phyloP scores from a whole-genome alignment of 2,113 vertebrate genomes.

The Guaruba guarouba region DNA sequence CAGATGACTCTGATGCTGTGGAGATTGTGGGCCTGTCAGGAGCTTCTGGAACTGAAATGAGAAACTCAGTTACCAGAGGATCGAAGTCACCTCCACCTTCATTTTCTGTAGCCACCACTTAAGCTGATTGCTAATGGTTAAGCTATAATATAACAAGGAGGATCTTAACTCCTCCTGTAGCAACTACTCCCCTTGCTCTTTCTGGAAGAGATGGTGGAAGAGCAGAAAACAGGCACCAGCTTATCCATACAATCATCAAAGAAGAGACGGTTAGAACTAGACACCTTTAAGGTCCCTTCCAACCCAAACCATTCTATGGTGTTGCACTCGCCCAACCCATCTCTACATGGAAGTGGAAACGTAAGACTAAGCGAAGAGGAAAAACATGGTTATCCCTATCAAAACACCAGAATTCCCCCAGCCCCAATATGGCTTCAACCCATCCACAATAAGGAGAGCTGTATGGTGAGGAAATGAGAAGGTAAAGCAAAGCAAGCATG shows the following conservation, averaged over 20 bases:
- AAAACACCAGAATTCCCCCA: neutral
- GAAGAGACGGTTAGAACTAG: neutral
- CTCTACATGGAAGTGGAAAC: neutral
- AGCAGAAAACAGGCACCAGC: neutral
- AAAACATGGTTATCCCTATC: neutral
- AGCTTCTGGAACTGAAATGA: constrained; percentile 86
- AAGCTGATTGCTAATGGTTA: neutral
- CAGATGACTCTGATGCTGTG: constrained; percentile 88
- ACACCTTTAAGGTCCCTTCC: neutral
- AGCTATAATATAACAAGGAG: neutral
- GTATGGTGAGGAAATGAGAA: neutral
- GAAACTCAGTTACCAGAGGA: neutral
- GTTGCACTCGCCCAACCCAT: neutral
- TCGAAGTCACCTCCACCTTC: neutral
- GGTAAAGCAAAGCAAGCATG: constrained; percentile 14
- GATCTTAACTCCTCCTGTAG: neutral
- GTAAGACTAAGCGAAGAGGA: neutral
- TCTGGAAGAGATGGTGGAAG: neutral
- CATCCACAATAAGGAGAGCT: accelerated
- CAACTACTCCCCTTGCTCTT: neutral
- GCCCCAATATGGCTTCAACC: neutral
- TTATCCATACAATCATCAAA: neutral
- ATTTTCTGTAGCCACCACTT: neutral
- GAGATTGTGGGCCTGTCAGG: constrained; percentile 94
- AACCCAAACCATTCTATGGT: neutral